These are phyloP conservation scores for Hyles euphorbiae DNA, from an alignment of 1,140 invertebrate genomes.

Conservation along the genomic window DNA sequence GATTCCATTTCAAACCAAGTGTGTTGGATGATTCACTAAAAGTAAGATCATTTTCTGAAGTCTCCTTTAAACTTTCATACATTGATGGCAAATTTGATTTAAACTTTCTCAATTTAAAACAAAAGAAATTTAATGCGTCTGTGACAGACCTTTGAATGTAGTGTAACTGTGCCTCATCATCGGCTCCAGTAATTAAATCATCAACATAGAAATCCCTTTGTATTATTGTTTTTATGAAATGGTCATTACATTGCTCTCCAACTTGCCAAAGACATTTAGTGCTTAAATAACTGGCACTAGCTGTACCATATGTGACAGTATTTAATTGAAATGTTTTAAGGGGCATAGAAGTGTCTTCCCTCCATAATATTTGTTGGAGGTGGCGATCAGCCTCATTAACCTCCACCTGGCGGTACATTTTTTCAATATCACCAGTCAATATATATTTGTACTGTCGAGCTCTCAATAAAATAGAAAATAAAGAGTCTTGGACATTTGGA, in stretches of 20 bases:
- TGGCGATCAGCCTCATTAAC: neutral
- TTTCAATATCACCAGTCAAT: slow-evolving; percentile 44
- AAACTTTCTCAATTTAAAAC: too few relatives aligned
- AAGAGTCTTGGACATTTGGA: slow-evolving; percentile 15
- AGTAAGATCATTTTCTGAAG: slow-evolving; percentile 15
- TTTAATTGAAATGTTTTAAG: neutral
- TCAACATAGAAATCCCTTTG: slow-evolving; percentile 64
- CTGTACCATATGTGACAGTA: neutral
- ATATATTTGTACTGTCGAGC: slow-evolving; percentile 39
- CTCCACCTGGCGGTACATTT: neutral
- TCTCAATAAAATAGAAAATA: slow-evolving; percentile 42
- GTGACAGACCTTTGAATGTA: slow-evolving; percentile 7
- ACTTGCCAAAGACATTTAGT: neutral
- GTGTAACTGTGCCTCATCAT: slow-evolving; percentile 15
- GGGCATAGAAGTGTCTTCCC: neutral
- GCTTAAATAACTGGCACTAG: neutral
- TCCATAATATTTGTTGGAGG: neutral
- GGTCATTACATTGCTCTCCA: slow-evolving; percentile 12
- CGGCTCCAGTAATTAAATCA: slow-evolving; percentile 50
- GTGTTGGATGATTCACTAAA: slow-evolving; percentile 32
- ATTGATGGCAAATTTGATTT: too few relatives aligned
- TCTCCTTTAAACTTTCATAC: too few relatives aligned
- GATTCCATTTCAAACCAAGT: slow-evolving; percentile 28
- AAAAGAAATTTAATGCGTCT: too few relatives aligned
- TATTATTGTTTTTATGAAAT: slow-evolving; percentile 33